These are phyloP conservation scores for Andrena haemorrhoa DNA, from an alignment of 2,888 invertebrate genomes.

Conservation along the genomic window DNA sequence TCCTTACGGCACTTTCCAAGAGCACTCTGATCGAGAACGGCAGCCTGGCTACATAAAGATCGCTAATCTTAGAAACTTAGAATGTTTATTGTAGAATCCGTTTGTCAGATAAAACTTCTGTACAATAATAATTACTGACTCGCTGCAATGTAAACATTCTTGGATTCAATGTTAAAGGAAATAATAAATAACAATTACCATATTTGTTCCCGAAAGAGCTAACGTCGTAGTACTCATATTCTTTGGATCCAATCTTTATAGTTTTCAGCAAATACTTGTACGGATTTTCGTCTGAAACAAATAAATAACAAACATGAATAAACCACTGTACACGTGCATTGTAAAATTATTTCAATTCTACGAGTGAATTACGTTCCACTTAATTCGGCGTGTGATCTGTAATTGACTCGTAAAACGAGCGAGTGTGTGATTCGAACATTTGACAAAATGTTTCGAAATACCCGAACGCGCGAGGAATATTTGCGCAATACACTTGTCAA, in stretches of 20 bases:
- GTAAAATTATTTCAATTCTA: too few relatives aligned
- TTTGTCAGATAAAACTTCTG: background rate
- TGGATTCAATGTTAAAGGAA: background rate
- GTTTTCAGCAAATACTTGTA: slow-evolving; percentile 88
- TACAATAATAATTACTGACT: background rate
- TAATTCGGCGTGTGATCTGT: too few relatives aligned
- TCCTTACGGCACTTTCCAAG: slow-evolving; percentile 97
- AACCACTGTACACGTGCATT: background rate
- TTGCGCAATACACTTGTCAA: slow-evolving; percentile 45
- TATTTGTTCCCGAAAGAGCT: slow-evolving; percentile 91
- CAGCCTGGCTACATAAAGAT: slow-evolving; percentile 88
- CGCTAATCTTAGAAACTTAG: slow-evolving; percentile 25
- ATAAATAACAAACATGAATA: background rate
- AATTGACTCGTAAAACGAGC: background rate
- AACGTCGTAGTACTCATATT: slow-evolving; percentile 93
- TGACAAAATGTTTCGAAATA: background rate
- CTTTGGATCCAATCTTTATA: slow-evolving; percentile 87
- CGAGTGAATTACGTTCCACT: too few relatives aligned
- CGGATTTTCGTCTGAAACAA: slow-evolving; percentile 87
- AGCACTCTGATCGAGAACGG: slow-evolving; percentile 97
- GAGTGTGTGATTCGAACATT: background rate
- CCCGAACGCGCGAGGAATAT: slow-evolving; percentile 13
- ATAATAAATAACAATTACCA: slow-evolving; percentile 86
- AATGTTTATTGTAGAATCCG: background rate
- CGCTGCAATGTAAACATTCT: too few relatives aligned